Percentiles rank a stretch among this genome's conserved stretches.
phyloP scores from a whole-genome alignment of 1,140 invertebrate genomes.

The Rhopalosiphum maidis region DNA sequence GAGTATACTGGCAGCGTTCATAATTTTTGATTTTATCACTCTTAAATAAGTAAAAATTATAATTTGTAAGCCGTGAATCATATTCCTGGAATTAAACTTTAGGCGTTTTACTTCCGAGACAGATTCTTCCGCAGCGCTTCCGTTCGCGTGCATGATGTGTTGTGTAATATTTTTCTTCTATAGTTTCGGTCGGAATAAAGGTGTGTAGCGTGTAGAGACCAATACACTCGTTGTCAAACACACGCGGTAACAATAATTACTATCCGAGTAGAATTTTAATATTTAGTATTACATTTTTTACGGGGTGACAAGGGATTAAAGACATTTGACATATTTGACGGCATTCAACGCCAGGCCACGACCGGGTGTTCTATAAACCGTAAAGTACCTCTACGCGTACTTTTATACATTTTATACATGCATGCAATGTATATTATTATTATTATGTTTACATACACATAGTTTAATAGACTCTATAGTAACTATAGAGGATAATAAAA shows the following conservation, averaged over 20 bases:
- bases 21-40: not conserved
- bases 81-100: not conserved
- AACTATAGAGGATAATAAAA: not conserved
- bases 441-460: not conserved
- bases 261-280: not conserved
- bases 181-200: not conserved
- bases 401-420: not conserved
- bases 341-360: not conserved
- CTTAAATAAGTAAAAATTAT: not conserved
- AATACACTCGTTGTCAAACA: slow-evolving; percentile 3
- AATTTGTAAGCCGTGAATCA: not conserved
- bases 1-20: not conserved
- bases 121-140: not conserved
- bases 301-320: not conserved
- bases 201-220: not conserved
- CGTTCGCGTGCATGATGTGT: not conserved
- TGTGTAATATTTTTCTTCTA: not conserved
- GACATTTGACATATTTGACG: not conserved
- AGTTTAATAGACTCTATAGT: not conserved
- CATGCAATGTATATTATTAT: not conserved
- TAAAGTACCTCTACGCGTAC: not conserved
- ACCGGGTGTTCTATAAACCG: not conserved
- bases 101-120: not conserved
- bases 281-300: not conserved
- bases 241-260: not conserved